Percentiles rank a stretch among this genome's conserved stretches.
These are phyloP conservation scores for Dinomys branickii DNA, from an alignment of 2,113 vertebrate species.

Conservation along the genomic window DNA sequence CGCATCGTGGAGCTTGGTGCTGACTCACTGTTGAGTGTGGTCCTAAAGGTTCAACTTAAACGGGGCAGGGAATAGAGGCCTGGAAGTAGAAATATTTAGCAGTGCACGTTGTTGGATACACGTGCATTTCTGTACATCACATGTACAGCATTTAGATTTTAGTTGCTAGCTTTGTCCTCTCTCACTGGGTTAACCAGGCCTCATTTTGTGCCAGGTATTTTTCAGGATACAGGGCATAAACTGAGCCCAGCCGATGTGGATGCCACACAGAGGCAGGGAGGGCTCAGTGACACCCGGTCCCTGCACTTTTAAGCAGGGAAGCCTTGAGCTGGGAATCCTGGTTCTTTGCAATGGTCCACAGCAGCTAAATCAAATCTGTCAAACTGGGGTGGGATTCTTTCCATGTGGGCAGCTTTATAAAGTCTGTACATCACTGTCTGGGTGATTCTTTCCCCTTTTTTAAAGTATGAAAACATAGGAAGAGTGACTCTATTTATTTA, in stretches of 20 bases:
- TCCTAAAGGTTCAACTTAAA: neutral
- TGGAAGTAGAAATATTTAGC: neutral
- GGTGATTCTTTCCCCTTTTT: neutral
- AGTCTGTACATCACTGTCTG: neutral
- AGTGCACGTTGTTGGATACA: neutral
- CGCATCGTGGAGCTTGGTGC: neutral
- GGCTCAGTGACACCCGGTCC: no score
- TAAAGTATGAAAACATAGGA: neutral
- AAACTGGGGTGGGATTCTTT: neutral
- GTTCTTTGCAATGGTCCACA: neutral
- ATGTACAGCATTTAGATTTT: neutral
- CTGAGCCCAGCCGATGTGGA: neutral
- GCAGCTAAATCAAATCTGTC: neutral
- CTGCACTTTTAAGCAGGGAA: no score
- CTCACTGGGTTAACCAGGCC: neutral
- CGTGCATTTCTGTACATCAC: neutral
- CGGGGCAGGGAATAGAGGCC: neutral
- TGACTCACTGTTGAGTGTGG: neutral
- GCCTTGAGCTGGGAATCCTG: neutral
- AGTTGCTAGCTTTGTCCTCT: neutral
- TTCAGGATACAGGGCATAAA: neutral
- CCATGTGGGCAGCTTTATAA: neutral
- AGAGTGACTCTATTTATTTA: neutral
- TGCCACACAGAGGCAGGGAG: no score
- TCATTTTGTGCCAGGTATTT: neutral